Evolutionary conservation across 1,140 invertebrate species (phyloP), one percentile per base, ranked within the genome.

Genomic region (Gyrodactylus salaris): DNA sequence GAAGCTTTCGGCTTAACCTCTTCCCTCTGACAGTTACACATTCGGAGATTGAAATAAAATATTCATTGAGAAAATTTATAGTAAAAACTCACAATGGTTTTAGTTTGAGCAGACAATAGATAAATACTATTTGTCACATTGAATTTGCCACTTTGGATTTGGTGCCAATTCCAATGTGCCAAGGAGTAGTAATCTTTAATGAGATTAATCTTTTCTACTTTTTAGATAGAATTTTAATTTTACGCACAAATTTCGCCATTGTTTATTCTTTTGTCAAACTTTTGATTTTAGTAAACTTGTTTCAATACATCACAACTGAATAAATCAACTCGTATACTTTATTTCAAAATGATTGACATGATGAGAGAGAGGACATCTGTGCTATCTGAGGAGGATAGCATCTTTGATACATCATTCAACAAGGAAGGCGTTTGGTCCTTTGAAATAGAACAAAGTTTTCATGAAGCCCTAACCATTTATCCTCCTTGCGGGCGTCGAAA

Each of bases 371-470:
- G 26, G 21, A 71, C 26, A 20, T 22, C n/a, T n/a, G n/a, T 21
- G 20, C 24, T 25, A 25, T 24, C 19, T 71, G 26, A 73, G 23
- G 26, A 73, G 19, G 26, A 73, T 34, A 69, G 68, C 25, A 20
- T 23, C 26, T 23, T 68, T 23, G 72, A 73, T 22, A 20, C n/a
- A 1, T 69, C 72, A 69, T 26, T 26, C 20, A 26, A 73, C 20
- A 94, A 93, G 71, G 95, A 99, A 82, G 94, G 95, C 76, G 94
- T 99, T 22, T 99, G 95, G 95, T 93, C 89, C 81, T 89, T 92
- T 72, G 94, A 98, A 82, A 99, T 99, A 82, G 95, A 99, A 82
- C 93, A 98, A 83, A 93, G 91, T 82, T 99, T 99, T 83, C 93
- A 98, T 81, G 94, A 99, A 85, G 95, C 95, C 69, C 85, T 99